These are phyloP conservation scores for Acrocephalus kingi DNA, from an alignment of 2,113 vertebrate species.

Conservation along the genomic window DNA sequence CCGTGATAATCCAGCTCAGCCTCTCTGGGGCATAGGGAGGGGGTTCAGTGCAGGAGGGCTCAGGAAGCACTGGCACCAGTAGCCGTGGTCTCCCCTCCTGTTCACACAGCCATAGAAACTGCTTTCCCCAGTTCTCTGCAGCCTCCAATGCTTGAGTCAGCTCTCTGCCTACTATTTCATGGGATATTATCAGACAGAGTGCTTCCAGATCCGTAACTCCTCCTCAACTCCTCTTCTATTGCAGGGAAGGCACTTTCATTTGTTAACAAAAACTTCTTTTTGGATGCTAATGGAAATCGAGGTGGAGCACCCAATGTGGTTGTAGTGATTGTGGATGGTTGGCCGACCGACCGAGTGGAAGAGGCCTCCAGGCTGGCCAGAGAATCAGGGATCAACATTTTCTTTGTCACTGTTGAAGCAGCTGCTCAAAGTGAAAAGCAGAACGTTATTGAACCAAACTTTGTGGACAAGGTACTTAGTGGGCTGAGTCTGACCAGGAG, in stretches of 20 bases:
- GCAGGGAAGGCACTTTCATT: conserved; percentile 92
- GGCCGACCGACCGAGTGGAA: conserved; percentile 94
- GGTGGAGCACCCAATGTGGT: conserved; percentile 90
- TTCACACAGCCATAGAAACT: background rate
- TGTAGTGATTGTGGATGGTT: conserved; percentile 93
- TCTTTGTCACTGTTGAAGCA: conserved; percentile 95
- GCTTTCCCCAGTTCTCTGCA: background rate
- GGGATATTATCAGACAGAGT: background rate
- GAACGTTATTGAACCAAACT: conserved; percentile 85
- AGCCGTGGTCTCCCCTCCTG: background rate
- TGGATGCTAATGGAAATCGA: conserved; percentile 89
- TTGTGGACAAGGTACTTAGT: conserved; percentile 91
- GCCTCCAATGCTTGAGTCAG: background rate
- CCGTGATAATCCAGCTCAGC: background rate
- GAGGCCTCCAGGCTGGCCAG: conserved; percentile 90
- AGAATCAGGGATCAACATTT: conserved; percentile 97
- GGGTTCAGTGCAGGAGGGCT: background rate
- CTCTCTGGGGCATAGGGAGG: background rate
- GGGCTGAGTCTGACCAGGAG: background rate
- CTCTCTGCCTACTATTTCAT: background rate
- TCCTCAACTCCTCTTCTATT: background rate
- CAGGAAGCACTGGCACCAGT: background rate
- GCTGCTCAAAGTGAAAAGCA: conserved; percentile 88
- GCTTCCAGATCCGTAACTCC: background rate
- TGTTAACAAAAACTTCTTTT: conserved; percentile 92